A percentile compares a stretch with the other conserved stretches of the same genome.
These are phyloP conservation scores for Amblyopsis rosae DNA, from an alignment of 2,113 vertebrate genomes.

Conservation along the genomic window DNA sequence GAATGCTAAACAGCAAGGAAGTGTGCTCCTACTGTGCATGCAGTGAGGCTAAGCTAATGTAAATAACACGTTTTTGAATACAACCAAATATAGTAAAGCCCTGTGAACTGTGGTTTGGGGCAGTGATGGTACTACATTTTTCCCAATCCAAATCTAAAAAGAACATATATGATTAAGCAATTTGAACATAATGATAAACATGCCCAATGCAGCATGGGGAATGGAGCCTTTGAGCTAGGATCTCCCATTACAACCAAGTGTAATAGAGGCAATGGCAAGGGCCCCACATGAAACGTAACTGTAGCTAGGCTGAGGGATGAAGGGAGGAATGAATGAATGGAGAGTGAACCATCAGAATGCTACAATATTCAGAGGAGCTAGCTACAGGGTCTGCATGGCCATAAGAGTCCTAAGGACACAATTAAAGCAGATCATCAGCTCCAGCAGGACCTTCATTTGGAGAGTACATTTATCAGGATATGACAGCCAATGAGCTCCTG, in stretches of 20 bases:
- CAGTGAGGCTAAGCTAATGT: neutral
- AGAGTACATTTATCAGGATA: slow-evolving; percentile 2
- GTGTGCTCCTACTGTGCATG: neutral
- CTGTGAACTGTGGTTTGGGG: too few relatives aligned
- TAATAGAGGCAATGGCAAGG: slow-evolving; percentile 56
- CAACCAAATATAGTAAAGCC: neutral
- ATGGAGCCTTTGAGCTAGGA: slow-evolving; percentile 52
- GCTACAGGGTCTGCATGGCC: slow-evolving; percentile 4
- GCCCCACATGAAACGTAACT: slow-evolving; percentile 46
- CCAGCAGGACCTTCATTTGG: slow-evolving; percentile 14
- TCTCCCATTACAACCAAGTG: slow-evolving; percentile 53
- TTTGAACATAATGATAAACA: slow-evolving; percentile 2
- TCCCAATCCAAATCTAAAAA: neutral
- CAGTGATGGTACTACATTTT: too few relatives aligned
- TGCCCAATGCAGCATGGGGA: neutral
- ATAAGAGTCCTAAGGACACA: neutral
- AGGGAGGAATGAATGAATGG: neutral
- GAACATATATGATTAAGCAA: slow-evolving; percentile 27
- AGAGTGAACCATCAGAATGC: slow-evolving; percentile 3
- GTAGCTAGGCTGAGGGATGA: slow-evolving; percentile 20
- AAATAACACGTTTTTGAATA: slow-evolving; percentile 1
- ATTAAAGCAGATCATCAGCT: slow-evolving; percentile 23
- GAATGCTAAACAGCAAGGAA: slow-evolving; percentile 2
- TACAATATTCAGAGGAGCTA: slow-evolving; percentile 11
- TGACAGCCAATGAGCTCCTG: slow-evolving; percentile 1